Evolutionary conservation across 1,140 invertebrate species (phyloP).

Genomic region (Trichonephila clavata): DNA sequence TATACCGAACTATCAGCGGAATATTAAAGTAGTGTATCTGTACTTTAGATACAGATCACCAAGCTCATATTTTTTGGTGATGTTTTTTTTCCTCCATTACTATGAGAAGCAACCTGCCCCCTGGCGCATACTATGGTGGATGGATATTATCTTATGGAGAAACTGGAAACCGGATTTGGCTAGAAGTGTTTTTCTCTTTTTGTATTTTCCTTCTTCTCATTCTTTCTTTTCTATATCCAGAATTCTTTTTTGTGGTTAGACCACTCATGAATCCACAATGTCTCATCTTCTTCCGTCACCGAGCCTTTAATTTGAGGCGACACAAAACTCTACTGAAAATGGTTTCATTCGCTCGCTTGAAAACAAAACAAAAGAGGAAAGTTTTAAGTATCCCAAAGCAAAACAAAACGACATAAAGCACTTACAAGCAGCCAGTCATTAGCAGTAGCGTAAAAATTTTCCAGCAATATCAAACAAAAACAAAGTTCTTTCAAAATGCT

Average conservation of each 20-base stretch:
- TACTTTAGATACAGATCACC: conserved; percentile 72
- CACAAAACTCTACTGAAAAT: background rate
- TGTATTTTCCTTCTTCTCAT: background rate
- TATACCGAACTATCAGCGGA: conserved; percentile 58
- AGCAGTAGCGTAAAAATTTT: no score
- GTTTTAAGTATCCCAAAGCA: no score
- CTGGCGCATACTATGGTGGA: conserved; percentile 51
- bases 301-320: background rate
- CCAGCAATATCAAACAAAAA: no score
- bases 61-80: conserved; percentile 54
- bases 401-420: background rate
- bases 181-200: conserved; percentile 22
- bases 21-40: conserved; percentile 70
- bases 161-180: conserved; percentile 68
- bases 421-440: background rate
- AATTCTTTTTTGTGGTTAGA: conserved; percentile 33
- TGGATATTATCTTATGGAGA: conserved; percentile 60
- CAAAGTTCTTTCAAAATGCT: background rate
- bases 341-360: no score
- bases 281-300: conserved; percentile 34
- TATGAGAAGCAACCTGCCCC: conserved; percentile 53
- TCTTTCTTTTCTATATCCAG: conserved; percentile 33
- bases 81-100: conserved; percentile 16
- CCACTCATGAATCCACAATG: conserved; percentile 11
- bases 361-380: no score